Evolutionary conservation across 64 coral and sea anemone species (phyloP), one percentile per base, ranked within the genome.

Genomic region (Platygyra sinensis): DNA sequence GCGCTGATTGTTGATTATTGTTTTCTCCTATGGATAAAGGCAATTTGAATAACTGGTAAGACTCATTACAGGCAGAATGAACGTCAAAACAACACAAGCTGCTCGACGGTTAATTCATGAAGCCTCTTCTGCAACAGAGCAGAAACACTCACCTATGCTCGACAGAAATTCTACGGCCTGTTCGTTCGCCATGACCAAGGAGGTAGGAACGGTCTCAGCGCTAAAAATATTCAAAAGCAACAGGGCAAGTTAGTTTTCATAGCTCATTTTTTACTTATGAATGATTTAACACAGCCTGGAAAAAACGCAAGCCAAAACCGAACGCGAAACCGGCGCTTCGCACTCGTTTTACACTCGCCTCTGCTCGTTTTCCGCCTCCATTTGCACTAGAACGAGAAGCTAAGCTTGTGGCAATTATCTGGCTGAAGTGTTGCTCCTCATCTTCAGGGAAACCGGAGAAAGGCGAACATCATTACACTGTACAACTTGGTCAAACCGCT

Each of bases 211-310:
- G 19, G 51, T 72, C 17, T 69, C 60, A 17, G 38, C 18, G 24
- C 81, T 85, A 71, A 85, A 85, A 69, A 85, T 85, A 85, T 24
- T 30, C 8, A 62, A 62, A 79, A 8, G 19, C 71, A 73, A 73
- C 42, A 50, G 36, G 18, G 14, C 46, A 79, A 79, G 33, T 77
- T 52, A 79, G 33, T 77, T 77, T 20, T 10, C 36, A 77, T 20
- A 77, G 16, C 18, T 79, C 49, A 79, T 79, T 79, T 46, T 27
- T 22, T 2, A 11, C 24, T 24, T 8, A 69, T 69, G 29, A 69
- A 69, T 27, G 42, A 46, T 8, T 69, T 10, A 69, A 69, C 22
- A 69, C 24, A 25, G 65, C 4, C 20, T 27, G 10, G 2, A 69
- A 24, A 69, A 29, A 46, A 46, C 42, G 25, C 29, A 27, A 46